Base-by-base conservation (phyloP, 2,797 vertebrate genomes). In the Lepus oiostolus region DNA sequence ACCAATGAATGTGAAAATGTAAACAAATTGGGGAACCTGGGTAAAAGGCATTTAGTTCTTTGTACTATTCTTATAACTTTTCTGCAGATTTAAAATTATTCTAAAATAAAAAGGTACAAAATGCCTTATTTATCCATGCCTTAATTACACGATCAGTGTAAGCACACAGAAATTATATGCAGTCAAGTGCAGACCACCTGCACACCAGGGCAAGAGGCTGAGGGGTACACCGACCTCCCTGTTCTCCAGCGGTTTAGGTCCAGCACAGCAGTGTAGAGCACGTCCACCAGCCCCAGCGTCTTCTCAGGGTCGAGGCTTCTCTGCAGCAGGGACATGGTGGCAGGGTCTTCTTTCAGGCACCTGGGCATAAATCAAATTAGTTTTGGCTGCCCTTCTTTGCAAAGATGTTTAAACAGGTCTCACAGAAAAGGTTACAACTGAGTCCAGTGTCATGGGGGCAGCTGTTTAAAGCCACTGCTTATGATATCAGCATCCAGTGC, bases 331-430 rank as follows among this genome's bases (percentile, higher is more conserved):
- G 99, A 99, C 99, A 99, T 99, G 0, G 99, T 99, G 88, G 99
- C 99, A 17, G 99, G 99, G 96, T 99, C 99, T 98, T 99, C 99
- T 97, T 99, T 99, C 97, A 99, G 98, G 99, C 99, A 99, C 99
- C 99, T 99, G 96, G 68, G 14, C 60, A 87, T 24, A 87, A 95
- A 88, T 12, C 93, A 83, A 30, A 6, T 92, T 14, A 95, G 65
- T 85, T 35, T 58, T 63, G 35, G 79, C 11, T n/a, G 19, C 2
- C 50, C 32, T 88, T 92, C 62, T 94, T 32, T 10, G 13, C 7
- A 68, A 85, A 85, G 38, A 60, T 35, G 19, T 88, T 93, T 70
- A 92, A 96, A 30, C 60, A 93, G 58, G 71, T 10, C 24, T 88
- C 35, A 47, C 13, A 42, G 68, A 74, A 81, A 76, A 50, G 65